Evolutionary conservation across 2,888 invertebrate genomes (phyloP).

Genomic region (Stenodema calcarata): DNA sequence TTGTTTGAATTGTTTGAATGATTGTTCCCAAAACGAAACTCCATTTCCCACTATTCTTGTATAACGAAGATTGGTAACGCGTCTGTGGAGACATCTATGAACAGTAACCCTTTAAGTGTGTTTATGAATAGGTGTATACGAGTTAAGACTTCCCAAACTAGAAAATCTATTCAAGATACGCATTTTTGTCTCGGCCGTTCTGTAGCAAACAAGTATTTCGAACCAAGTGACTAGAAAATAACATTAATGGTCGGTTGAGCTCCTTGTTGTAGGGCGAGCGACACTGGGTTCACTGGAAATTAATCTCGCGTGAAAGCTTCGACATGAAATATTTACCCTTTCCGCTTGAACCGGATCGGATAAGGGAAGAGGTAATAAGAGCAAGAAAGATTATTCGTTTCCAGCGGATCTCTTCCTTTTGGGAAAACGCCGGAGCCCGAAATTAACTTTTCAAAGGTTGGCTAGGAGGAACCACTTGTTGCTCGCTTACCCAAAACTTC

Average conservation of each 20-base stretch:
- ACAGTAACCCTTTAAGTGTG: no score
- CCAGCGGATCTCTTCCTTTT: slow-evolving; percentile 28
- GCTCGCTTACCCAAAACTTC: slow-evolving; percentile 41
- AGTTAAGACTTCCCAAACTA: no score
- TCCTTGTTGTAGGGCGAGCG: not conserved
- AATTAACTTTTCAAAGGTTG: slow-evolving; percentile 49
- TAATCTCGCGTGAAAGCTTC: not conserved
- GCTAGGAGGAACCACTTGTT: slow-evolving; percentile 40
- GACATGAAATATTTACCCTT: slow-evolving; percentile 6
- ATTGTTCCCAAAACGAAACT: no score
- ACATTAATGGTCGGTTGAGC: not conserved
- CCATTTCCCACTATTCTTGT: no score
- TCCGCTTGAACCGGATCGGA: not conserved
- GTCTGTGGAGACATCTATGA: no score
- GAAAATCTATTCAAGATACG: no score
- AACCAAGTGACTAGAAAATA: not conserved
- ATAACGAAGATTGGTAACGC: no score
- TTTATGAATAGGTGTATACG: no score
- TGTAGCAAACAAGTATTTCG: not conserved
- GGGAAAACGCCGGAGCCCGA: slow-evolving; percentile 36
- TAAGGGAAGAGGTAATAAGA: slow-evolving; percentile 28
- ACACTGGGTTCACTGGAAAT: not conserved
- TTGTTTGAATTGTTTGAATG: no score
- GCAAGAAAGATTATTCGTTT: slow-evolving; percentile 38
- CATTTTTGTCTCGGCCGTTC: no score